Conservation (phyloP, 2,888 invertebrate genomes). For the Enchytraeus crypticus region DNA sequence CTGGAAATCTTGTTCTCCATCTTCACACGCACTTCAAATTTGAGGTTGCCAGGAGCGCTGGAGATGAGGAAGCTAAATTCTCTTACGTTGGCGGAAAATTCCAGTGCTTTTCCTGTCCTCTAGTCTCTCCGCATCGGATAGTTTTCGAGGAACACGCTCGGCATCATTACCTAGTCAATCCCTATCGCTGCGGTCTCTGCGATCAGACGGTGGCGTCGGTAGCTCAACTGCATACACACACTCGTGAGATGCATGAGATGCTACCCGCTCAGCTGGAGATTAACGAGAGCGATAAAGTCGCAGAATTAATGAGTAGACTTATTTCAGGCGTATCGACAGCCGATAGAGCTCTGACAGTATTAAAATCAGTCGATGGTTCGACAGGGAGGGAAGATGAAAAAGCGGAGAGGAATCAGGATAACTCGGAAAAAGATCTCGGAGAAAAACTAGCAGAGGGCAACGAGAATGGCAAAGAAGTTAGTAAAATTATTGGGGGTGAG, state of each 20-base stretch:
- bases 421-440: not conserved
- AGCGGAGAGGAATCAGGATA: not conserved
- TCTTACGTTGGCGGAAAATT: conserved; percentile 10
- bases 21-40: conserved; percentile 3
- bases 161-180: conserved; percentile 7
- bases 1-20: conserved; percentile 3
- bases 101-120: conserved; percentile 8
- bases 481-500: too few relatives aligned
- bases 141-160: conserved; percentile 13
- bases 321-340: conserved; percentile 2
- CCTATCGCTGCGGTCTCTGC: conserved; percentile 10
- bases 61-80: conserved; percentile 8
- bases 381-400: not conserved
- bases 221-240: not conserved
- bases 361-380: too few relatives aligned
- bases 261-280: conserved; percentile 2
- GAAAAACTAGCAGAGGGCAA: too few relatives aligned
- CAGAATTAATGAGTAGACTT: conserved; percentile 2
- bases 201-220: not conserved
- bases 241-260: not conserved
- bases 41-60: not conserved
- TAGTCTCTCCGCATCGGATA: conserved; percentile 5
- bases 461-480: too few relatives aligned
- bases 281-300: not conserved
- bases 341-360: not conserved